Evolutionary conservation across 2,113 vertebrate genomes (phyloP).

Genomic region (Cyprinodon brontotheroides): DNA sequence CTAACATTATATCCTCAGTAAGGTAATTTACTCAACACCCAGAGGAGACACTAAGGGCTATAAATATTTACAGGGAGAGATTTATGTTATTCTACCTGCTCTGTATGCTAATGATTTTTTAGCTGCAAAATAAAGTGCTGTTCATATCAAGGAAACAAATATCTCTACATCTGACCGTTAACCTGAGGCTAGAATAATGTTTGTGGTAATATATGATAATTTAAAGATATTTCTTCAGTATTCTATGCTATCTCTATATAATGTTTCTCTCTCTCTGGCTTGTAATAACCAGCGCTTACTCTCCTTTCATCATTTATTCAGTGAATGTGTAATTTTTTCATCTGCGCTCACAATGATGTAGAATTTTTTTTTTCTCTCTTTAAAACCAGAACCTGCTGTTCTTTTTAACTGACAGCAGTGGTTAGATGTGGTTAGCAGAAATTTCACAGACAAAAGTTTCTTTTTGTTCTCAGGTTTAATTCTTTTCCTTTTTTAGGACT

Average conservation of each 20-base stretch:
- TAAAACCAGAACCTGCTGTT: slow-evolving; percentile 10
- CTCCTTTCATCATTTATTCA: slow-evolving; percentile 23
- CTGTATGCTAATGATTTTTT: neutral
- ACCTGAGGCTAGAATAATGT: neutral
- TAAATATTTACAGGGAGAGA: neutral
- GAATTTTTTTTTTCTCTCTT: neutral
- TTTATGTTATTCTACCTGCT: neutral
- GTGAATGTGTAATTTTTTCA: slow-evolving; percentile 28
- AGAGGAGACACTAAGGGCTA: neutral
- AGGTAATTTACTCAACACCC: neutral
- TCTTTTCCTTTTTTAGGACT: slow-evolving; percentile 77
- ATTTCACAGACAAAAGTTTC: neutral
- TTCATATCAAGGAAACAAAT: neutral
- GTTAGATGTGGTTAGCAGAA: neutral
- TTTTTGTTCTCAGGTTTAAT: neutral
- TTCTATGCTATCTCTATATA: slow-evolving; percentile 1
- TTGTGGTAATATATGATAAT: neutral
- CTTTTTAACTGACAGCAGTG: slow-evolving; percentile 12
- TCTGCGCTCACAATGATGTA: slow-evolving; percentile 10
- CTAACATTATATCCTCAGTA: too few species aligned
- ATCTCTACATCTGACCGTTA: neutral
- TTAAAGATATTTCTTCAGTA: neutral
- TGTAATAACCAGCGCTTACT: slow-evolving; percentile 5
- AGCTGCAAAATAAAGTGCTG: neutral
- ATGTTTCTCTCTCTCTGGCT: slow-evolving; percentile 3